Percentiles rank a stretch among this genome's conserved stretches.
phyloP scores from a whole-genome alignment of 2,113 vertebrate species.

The Calidris pugnax region DNA sequence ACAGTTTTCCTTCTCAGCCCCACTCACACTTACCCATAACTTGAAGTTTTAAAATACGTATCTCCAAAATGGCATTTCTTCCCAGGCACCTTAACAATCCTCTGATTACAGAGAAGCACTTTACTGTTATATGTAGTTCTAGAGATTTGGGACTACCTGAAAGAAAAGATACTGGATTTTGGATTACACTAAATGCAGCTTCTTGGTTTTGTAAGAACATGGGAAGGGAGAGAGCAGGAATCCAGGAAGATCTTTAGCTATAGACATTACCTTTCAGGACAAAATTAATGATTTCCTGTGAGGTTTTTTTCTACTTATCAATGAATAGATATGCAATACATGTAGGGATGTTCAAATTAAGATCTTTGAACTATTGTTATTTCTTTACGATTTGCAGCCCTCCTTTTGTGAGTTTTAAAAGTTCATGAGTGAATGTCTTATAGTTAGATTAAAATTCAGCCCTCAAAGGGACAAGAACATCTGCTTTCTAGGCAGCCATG shows the following conservation, averaged over 20 bases:
- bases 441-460: neutral
- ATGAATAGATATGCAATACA: neutral
- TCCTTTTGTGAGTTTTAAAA: neutral
- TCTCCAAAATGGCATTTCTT: neutral
- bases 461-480: neutral
- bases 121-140: neutral
- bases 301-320: neutral
- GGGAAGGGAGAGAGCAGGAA: neutral
- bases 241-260: neutral
- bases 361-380: neutral
- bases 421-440: neutral
- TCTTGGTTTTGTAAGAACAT: neutral
- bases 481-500: neutral
- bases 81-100: neutral
- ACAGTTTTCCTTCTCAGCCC: neutral
- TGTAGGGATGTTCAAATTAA: neutral
- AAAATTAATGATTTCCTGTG: neutral
- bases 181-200: neutral
- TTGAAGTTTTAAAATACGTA: neutral
- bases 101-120: neutral
- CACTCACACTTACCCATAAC: neutral
- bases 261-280: neutral
- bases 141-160: neutral
- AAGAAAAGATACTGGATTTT: neutral
- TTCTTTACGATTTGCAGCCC: neutral